These are phyloP conservation scores for Leptopilina myrica DNA, from an alignment of 2,888 invertebrate species.

Conservation along the genomic window DNA sequence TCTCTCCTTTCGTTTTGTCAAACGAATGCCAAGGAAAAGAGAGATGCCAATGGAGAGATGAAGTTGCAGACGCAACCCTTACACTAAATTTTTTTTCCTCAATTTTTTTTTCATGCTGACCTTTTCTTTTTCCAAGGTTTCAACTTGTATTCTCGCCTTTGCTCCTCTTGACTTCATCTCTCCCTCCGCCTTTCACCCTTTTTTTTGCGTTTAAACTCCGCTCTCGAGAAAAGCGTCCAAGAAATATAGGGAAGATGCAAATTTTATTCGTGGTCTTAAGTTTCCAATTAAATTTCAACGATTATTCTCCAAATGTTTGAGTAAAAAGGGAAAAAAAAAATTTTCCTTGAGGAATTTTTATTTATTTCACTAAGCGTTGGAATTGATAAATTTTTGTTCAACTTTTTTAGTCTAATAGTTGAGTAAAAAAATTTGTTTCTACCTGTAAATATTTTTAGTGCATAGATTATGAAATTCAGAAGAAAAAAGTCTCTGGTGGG, in stretches of 20 bases:
- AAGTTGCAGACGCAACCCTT: constrained; percentile 20
- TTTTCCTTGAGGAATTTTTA: background rate
- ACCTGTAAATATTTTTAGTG: no score
- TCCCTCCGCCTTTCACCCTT: background rate
- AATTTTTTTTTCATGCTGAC: constrained; percentile 36
- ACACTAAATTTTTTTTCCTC: background rate
- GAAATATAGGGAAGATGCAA: constrained; percentile 17
- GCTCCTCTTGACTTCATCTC: constrained; percentile 50
- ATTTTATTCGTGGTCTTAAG: constrained; percentile 17
- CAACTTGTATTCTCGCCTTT: constrained; percentile 38
- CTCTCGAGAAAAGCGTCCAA: constrained; percentile 36
- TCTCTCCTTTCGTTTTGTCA: background rate
- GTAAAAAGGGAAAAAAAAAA: no score
- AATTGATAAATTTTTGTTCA: no score
- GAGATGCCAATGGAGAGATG: constrained; percentile 27
- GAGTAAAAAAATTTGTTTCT: no score
- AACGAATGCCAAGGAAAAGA: background rate
- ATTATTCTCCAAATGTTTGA: background rate
- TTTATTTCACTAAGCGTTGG: no score
- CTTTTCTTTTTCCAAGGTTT: constrained; percentile 38
- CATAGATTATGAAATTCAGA: no score
- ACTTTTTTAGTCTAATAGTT: no score
- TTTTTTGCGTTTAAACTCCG: constrained; percentile 36
- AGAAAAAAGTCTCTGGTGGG: no score
- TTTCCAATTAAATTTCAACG: constrained; percentile 2